Percentiles rank a stretch among this genome's conserved stretches.
Evolutionary conservation across 2,888 invertebrate species (phyloP).

Genomic region (Dryocosmus kuriphilus): DNA sequence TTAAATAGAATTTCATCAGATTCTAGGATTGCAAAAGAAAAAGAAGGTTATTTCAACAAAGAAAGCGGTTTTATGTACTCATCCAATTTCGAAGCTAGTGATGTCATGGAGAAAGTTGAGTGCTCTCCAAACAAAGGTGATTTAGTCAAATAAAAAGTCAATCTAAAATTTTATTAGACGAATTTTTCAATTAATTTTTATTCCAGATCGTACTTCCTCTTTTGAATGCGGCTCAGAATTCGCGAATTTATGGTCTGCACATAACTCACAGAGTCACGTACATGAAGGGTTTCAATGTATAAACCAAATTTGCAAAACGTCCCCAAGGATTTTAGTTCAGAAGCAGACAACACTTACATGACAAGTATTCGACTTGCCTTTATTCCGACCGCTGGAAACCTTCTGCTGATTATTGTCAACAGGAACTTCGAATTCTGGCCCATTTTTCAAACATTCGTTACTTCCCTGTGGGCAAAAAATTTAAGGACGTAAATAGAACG

Average conservation of each 20-base stretch:
- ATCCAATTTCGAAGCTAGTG: conserved; percentile 88
- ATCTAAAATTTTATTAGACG: neutral
- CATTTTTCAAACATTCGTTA: conserved; percentile 88
- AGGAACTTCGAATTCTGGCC: conserved; percentile 95
- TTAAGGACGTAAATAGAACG: too few species aligned
- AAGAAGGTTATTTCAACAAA: conserved; percentile 85
- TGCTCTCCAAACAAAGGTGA: conserved; percentile 86
- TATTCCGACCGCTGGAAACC: conserved; percentile 81
- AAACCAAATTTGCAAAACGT: conserved; percentile 96
- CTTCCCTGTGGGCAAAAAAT: too few species aligned
- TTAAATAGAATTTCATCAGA: conserved; percentile 71
- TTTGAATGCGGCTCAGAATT: conserved; percentile 64
- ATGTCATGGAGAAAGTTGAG: conserved; percentile 91
- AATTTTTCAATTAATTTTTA: conserved; percentile 21
- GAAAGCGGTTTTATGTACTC: conserved; percentile 87
- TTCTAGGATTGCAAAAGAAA: conserved; percentile 83
- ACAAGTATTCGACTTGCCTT: conserved; percentile 86
- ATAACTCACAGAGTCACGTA: conserved; percentile 85
- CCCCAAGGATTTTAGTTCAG: conserved; percentile 88
- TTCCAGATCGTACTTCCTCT: conserved; percentile 73
- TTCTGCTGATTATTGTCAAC: conserved; percentile 97
- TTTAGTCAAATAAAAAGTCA: conserved; percentile 12
- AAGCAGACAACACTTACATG: conserved; percentile 70
- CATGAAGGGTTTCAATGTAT: conserved; percentile 93
- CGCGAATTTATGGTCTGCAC: conserved; percentile 84